phyloP scores from a whole-genome alignment of 1,140 invertebrate species.

The Galleria mellonella region DNA sequence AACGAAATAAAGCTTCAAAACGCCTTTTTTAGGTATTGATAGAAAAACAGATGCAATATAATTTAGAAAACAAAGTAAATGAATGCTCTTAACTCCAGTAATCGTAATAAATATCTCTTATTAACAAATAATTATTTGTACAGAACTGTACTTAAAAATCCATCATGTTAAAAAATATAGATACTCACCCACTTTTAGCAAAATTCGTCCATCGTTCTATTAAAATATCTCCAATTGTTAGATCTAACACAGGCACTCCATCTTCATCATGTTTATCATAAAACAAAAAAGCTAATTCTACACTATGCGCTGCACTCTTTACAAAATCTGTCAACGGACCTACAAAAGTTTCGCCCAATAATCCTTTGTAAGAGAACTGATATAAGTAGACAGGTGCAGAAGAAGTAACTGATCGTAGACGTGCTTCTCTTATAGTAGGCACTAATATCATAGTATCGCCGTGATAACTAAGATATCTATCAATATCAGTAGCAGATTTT shows the following conservation, averaged over 20 bases:
- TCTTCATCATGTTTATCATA: constrained; percentile 14
- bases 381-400: constrained; percentile 39
- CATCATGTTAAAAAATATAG: too few relatives aligned
- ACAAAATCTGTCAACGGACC: constrained; percentile 22
- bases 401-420: constrained; percentile 27
- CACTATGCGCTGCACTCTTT: constrained; percentile 39
- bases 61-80: too few relatives aligned
- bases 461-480: constrained; percentile 39
- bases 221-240: constrained; percentile 38
- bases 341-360: constrained; percentile 27
- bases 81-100: too few relatives aligned
- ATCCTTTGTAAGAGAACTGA: constrained; percentile 57
- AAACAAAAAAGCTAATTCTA: constrained; percentile 58
- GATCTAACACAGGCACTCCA: constrained; percentile 21
- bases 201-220: constrained; percentile 63
- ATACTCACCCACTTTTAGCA: constrained; percentile 47
- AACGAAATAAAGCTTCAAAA: too few relatives aligned
- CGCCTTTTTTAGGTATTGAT: too few relatives aligned
- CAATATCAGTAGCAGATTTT: constrained; percentile 21
- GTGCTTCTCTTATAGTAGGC: constrained; percentile 46
- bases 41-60: too few relatives aligned
- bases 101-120: too few relatives aligned
- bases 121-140: too few relatives aligned
- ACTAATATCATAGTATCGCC: constrained; percentile 59
- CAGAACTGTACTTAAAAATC: too few relatives aligned